Conservation (phyloP, 1,140 invertebrate species). For the Pachyrhynchus sulphureomaculatus region DNA sequence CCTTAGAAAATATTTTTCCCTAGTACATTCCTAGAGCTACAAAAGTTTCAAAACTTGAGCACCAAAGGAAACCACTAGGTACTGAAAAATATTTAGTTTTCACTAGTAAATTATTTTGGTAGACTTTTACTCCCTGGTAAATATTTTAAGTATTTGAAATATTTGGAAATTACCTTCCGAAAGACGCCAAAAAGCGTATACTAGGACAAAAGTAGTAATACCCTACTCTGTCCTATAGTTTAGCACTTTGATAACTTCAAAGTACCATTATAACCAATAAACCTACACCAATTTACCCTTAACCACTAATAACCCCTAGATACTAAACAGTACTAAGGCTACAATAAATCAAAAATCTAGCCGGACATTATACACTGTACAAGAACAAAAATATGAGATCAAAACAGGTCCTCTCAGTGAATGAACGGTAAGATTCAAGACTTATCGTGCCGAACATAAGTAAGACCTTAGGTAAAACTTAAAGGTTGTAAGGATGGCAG, state of each 20-base stretch:
- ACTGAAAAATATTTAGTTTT: not conserved
- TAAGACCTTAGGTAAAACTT: constrained; percentile 43
- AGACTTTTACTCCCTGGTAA: constrained; percentile 45
- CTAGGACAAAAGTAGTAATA: constrained; percentile 40
- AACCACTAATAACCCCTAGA: constrained; percentile 21
- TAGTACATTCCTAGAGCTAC: constrained; percentile 38
- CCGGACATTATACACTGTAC: constrained; percentile 23
- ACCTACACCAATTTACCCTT: constrained; percentile 34
- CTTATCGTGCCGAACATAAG: not conserved
- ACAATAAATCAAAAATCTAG: not conserved
- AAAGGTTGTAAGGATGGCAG: constrained; percentile 90
- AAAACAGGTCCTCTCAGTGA: constrained; percentile 25
- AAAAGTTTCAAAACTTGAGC: constrained; percentile 40
- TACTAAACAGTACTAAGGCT: constrained; percentile 18
- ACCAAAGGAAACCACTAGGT: constrained; percentile 27
- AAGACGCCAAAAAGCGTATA: constrained; percentile 39
- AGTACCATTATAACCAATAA: constrained; percentile 33
- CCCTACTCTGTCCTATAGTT: constrained; percentile 36
- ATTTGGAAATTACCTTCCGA: constrained; percentile 56
- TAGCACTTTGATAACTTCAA: constrained; percentile 48
- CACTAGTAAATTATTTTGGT: constrained; percentile 5
- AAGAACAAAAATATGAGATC: constrained; percentile 23
- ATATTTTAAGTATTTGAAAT: constrained; percentile 42
- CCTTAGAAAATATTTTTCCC: not conserved
- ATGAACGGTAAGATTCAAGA: not conserved